Evolutionary conservation across 2,888 invertebrate genomes (phyloP).

Genomic region (Teleogryllus oceanicus): DNA sequence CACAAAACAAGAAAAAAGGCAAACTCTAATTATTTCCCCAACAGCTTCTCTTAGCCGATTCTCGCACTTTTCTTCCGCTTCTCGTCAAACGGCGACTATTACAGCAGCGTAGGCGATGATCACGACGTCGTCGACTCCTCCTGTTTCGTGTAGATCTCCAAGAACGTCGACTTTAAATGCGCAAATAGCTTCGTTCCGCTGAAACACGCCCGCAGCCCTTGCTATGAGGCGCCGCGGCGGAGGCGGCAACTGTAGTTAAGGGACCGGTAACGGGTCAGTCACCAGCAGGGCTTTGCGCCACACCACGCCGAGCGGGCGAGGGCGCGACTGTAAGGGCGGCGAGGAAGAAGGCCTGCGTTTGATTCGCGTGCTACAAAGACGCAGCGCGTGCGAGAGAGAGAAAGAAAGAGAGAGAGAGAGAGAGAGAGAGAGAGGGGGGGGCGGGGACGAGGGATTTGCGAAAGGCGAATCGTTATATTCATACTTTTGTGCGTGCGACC

Average conservation of each 20-base stretch:
- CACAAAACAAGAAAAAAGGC: background rate
- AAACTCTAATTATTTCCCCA: slow-evolving; percentile 9
- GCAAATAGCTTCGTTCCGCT: slow-evolving; percentile 1
- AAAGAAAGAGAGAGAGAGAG: background rate
- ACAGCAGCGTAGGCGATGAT: too few relatives aligned
- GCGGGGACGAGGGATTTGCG: background rate
- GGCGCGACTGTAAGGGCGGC: background rate
- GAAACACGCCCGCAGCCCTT: background rate
- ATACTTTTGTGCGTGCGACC: background rate
- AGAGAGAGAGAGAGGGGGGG: background rate
- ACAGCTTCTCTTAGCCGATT: background rate
- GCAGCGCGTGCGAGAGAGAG: background rate
- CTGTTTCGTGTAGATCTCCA: slow-evolving; percentile 5
- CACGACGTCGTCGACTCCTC: background rate
- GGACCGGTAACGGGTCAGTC: background rate
- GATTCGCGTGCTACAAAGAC: background rate
- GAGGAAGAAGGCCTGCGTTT: background rate
- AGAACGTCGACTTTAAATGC: slow-evolving; percentile 1
- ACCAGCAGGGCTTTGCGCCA: too few relatives aligned
- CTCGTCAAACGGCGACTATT: background rate
- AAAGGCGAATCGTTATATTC: slow-evolving; percentile 18
- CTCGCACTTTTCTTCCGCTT: background rate
- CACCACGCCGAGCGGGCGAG: too few relatives aligned
- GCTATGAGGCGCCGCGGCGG: background rate
- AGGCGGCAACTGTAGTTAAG: background rate